A percentile compares a stretch with the other conserved stretches of the same genome.
These are phyloP conservation scores for Drosophila sulfurigaster DNA, from an alignment of 1,140 invertebrate species.

Conservation along the genomic window DNA sequence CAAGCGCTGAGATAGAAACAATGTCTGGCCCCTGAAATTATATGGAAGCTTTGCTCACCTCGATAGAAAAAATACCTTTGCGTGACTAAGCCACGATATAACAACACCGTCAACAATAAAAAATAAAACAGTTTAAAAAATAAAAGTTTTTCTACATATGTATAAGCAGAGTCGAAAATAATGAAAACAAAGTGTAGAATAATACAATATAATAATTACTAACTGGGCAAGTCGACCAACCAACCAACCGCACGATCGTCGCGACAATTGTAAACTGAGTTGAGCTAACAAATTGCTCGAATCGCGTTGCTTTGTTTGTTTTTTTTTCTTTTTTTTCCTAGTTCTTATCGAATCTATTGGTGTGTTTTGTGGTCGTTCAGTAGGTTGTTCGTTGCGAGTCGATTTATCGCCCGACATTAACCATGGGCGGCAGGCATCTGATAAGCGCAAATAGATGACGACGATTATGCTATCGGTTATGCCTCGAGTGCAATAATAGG, in stretches of 20 bases:
- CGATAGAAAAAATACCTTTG: too few species aligned
- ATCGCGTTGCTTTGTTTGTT: slow-evolving; percentile 1
- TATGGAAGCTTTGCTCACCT: too few species aligned
- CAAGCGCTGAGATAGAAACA: too few species aligned
- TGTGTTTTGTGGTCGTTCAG: not conserved
- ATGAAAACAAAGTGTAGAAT: not conserved
- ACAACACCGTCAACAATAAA: too few species aligned
- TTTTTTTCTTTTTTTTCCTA: slow-evolving; percentile 6
- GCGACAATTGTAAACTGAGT: slow-evolving; percentile 30
- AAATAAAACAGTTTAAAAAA: too few species aligned
- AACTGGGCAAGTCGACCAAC: not conserved
- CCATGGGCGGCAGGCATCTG: not conserved
- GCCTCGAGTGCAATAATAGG: not conserved
- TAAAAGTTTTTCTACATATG: too few species aligned
- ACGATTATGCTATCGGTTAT: slow-evolving; percentile 5
- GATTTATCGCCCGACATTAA: not conserved
- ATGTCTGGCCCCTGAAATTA: too few species aligned
- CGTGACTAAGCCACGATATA: too few species aligned
- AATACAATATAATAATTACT: not conserved
- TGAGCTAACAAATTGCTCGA: not conserved
- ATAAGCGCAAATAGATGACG: not conserved
- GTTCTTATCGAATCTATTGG: slow-evolving; percentile 1
- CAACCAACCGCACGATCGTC: slow-evolving; percentile 19
- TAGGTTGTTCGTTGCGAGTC: not conserved
- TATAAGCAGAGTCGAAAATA: not conserved